A percentile compares a stretch with the other conserved stretches of the same genome.
phyloP scores from a whole-genome alignment of 2,888 invertebrate genomes.

The Hoplodrina blanda region DNA sequence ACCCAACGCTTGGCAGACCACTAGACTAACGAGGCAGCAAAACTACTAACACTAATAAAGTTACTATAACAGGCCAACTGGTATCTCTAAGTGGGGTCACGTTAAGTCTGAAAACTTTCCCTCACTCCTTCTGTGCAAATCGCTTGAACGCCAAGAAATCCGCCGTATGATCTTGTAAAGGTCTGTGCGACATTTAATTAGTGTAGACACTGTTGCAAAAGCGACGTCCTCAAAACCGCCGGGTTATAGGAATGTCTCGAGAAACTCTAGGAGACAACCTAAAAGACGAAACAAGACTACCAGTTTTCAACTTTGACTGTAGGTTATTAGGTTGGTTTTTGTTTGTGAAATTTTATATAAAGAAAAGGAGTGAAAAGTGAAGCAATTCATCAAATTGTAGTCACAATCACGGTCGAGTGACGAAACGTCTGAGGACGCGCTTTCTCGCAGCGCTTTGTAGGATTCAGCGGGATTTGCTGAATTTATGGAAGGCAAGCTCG shows the following conservation, averaged over 20 bases:
- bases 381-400: constrained; percentile 84
- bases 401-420: constrained; percentile 82
- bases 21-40: neutral
- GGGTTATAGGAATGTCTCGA: constrained; percentile 62
- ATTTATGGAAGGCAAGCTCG: constrained; percentile 77
- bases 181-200: constrained; percentile 72
- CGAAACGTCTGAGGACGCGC: constrained; percentile 74
- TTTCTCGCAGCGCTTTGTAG: constrained; percentile 70
- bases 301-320: constrained; percentile 11
- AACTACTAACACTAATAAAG: constrained; percentile 41
- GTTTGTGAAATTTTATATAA: constrained; percentile 31
- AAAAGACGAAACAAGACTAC: constrained; percentile 11
- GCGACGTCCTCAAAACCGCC: constrained; percentile 69
- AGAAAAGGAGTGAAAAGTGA: constrained; percentile 74
- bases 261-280: constrained; percentile 40
- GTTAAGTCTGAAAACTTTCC: constrained; percentile 75
- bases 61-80: constrained; percentile 26
- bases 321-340: constrained; percentile 39
- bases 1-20: neutral
- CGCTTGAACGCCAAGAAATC: constrained; percentile 50
- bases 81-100: constrained; percentile 52
- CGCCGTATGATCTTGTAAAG: constrained; percentile 56
- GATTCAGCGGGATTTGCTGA: constrained; percentile 76
- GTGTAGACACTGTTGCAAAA: constrained; percentile 66
- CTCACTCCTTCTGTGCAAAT: constrained; percentile 65